Evolutionary conservation across 2,797 vertebrate genomes (phyloP).

Genomic region (Bufotes viridis): DNA sequence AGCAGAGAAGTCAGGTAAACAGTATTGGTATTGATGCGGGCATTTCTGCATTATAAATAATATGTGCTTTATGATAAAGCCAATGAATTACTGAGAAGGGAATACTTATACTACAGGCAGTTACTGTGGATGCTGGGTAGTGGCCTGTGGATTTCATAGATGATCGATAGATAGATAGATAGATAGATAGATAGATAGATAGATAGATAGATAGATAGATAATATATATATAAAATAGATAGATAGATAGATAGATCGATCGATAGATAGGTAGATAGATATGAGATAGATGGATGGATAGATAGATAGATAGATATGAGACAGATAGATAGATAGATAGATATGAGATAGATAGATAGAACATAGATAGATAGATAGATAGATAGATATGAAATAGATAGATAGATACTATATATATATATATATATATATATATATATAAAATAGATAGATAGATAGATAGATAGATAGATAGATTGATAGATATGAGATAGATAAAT

Average conservation of each 20-base stretch:
- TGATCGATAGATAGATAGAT: neutral
- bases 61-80: neutral
- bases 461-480: too few relatives aligned
- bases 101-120: neutral
- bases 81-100: neutral
- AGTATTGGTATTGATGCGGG: neutral
- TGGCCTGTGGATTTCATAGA: neutral
- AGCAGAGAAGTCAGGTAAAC: neutral
- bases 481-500: too few relatives aligned
- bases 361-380: too few relatives aligned
- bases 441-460: too few relatives aligned
- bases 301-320: neutral
- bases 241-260: slow-evolving; percentile 18
- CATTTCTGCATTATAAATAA: neutral
- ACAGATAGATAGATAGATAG: neutral
- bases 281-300: neutral
- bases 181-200: neutral
- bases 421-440: too few relatives aligned
- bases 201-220: slow-evolving; percentile 2
- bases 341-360: too few relatives aligned
- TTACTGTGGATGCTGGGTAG: neutral
- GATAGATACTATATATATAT: too few relatives aligned
- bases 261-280: slow-evolving; percentile 22
- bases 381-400: too few relatives aligned
- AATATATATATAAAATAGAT: neutral